A percentile compares a stretch with the other conserved stretches of the same genome.
Evolutionary conservation across 2,113 vertebrate species (phyloP).

Genomic region (Alectura lathami): DNA sequence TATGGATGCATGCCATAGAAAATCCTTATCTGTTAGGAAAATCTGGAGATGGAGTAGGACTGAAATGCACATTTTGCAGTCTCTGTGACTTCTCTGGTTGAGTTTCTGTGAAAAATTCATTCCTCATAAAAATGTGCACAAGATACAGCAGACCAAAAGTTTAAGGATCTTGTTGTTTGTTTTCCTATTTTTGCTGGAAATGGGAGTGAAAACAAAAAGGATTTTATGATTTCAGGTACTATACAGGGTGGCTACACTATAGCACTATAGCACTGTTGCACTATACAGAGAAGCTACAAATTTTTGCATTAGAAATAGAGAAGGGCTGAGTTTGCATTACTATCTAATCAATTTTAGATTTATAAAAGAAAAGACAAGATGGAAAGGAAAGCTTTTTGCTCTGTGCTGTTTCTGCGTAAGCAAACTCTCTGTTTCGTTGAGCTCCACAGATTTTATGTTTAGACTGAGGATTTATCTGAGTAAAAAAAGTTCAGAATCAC

Average conservation of each 20-base stretch:
- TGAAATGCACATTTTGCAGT: neutral
- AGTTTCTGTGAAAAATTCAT: neutral
- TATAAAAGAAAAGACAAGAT: neutral
- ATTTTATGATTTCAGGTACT: neutral
- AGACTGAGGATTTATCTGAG: neutral
- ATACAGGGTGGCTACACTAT: no score
- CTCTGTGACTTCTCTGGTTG: neutral
- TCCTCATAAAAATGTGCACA: neutral
- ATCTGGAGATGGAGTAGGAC: neutral
- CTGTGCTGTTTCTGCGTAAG: neutral
- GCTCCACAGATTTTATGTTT: neutral
- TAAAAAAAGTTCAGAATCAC: neutral
- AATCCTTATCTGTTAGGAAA: neutral
- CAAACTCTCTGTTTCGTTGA: neutral
- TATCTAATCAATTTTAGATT: neutral
- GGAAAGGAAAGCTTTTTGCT: neutral
- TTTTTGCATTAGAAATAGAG: neutral
- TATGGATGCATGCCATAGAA: neutral
- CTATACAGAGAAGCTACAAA: neutral
- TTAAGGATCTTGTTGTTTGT: neutral
- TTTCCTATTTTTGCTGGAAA: neutral
- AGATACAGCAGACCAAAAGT: fast-evolving
- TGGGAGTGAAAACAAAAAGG: neutral
- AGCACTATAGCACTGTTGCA: no score
- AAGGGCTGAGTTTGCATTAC: neutral